Evolutionary conservation across 2,888 invertebrate genomes (phyloP), one percentile per base, ranked within the genome.

Genomic region (Actias luna): DNA sequence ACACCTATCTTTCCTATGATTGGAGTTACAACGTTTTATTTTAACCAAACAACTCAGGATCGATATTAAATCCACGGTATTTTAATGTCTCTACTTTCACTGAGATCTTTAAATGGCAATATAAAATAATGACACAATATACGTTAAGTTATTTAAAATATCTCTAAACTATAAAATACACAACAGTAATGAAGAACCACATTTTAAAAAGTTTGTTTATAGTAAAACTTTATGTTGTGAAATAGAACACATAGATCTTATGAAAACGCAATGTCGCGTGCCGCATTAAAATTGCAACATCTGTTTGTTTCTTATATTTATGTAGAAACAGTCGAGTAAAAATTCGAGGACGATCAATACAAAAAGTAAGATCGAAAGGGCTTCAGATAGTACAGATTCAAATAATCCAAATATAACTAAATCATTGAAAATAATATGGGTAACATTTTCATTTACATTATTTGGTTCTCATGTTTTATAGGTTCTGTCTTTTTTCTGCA

Each of bases 181-280:
- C 7, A 39, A 16, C 16, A 39, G n/a, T 39, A 5, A 16, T 39
- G 7, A 58, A 58, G 12, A 58, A 58, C 58, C 29, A 27, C 4
- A 55, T 3, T 29, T 25, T 18, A 27, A 27, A n/a, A 27, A 27
- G n/a, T 69, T 55, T 29, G 14, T 55, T 59, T 55, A 55, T 29
- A 5, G 27, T 22, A 16, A 52, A 25, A 2, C 12, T n/a, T 55
- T 25, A 61, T 55, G 29, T 76, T 75, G 67, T 72, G 74, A 74
- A 78, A 77, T 72, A 71, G 42, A 42, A 18, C 57, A 59, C 33
- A 27, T 67, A 68, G 66, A 64, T 66, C 64, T 72, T 76, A 73
- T 73, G 73, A 77, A 78, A 77, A 79, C 70, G 69, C 66, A 25
- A 72, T 69, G 69, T 77, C 78, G 76, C 76, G 75, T 78, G 79